These are phyloP conservation scores for Cyrtonyx montezumae DNA, from an alignment of 2,113 vertebrate species.

Conservation along the genomic window DNA sequence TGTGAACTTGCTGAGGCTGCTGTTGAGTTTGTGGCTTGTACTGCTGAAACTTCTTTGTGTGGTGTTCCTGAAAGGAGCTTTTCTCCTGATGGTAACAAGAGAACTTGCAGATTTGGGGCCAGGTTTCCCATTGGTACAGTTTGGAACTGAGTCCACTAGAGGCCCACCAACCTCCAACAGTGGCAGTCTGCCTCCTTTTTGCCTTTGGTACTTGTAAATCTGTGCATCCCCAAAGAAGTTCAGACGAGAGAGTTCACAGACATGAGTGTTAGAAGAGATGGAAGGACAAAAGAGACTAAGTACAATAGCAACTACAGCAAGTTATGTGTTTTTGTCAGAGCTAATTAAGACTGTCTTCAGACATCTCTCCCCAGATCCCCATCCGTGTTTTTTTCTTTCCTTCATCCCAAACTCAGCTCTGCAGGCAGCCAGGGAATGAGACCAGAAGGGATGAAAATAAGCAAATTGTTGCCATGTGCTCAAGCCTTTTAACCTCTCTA, in stretches of 20 bases:
- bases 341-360: neutral
- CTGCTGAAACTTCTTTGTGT: neutral
- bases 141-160: neutral
- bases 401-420: neutral
- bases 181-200: neutral
- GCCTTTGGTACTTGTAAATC: neutral
- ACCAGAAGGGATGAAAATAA: neutral
- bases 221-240: neutral
- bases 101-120: neutral
- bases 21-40: neutral
- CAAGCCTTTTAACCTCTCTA: neutral
- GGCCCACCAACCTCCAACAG: neutral
- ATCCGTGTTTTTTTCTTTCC: neutral
- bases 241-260: neutral
- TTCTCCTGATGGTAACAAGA: neutral
- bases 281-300: neutral
- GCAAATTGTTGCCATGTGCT: rapidly evolving
- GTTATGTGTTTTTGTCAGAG: neutral
- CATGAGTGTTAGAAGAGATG: neutral
- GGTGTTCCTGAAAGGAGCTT: neutral
- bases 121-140: neutral
- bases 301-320: neutral
- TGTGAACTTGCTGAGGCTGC: neutral
- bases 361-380: neutral
- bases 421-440: neutral